Base-by-base conservation (phyloP, 23 tunicate genomes). In the Diplosoma virens region DNA sequence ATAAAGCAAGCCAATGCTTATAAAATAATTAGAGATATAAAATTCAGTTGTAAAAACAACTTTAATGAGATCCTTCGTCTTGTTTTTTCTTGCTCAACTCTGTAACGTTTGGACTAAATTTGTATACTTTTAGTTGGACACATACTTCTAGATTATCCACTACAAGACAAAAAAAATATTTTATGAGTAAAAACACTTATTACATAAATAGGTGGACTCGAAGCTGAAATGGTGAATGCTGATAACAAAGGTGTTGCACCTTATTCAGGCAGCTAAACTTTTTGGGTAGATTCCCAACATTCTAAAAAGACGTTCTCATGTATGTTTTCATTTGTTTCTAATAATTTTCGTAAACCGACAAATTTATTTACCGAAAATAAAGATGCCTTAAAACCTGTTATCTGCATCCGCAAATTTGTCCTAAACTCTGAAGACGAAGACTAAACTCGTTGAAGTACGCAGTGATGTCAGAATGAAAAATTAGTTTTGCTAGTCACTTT, bases 211-310 rank as follows among this genome's bases (percentile, higher is more conserved):
- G 65, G 80, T 75, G 80, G 78, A 75, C 65, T 41, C 80, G n/a
- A n/a, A n/a, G n/a, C n/a, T n/a, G n/a, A n/a, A n/a, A n/a, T n/a
- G n/a, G n/a, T n/a, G 65, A 75, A 75, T 75, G 80, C 80, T 26
- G 78, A 75, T 58, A 75, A 66, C 76, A 75, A 75, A 75, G 80
- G 41, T 66, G 30, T 75, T 75, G 80, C 80, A 61, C 65, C 80
- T 75, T 75, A 18, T 75, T 64, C 25, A 75, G 80, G 37, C 80
- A 61, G 76, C 25, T 75, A 61, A 66, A 75, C 65, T 75, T 61
- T 25, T 66, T 41, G 25, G 80, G 80, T 37, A 75, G 65, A 75
- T 5, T 31, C 22, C 31, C 77, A 66, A 27, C 82, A 77, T 68
- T 32, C 30, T 27, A 36, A 77, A 77, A 66, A 23, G 16, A n/a